These are phyloP conservation scores for Meandrina meandrites DNA, from an alignment of 92 coral and sea anemone genomes.

Conservation along the genomic window DNA sequence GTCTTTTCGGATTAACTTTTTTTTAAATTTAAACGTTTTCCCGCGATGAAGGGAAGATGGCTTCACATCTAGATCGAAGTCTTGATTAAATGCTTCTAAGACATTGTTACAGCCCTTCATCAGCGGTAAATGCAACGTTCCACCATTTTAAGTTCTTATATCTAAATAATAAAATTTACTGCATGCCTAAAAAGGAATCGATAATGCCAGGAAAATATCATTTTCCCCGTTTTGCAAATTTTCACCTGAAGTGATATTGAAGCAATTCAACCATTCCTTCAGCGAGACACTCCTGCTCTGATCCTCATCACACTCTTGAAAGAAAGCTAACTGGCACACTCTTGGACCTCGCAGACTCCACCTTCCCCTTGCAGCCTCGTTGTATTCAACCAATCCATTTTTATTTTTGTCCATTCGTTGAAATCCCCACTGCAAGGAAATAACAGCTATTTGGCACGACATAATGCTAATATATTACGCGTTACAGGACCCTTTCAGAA, in stretches of 20 bases:
- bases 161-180: too few species aligned
- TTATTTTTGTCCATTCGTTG: conserved; percentile 1
- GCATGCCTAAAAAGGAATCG: too few species aligned
- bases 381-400: neutral
- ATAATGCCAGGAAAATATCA: too few species aligned
- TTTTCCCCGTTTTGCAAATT: too few species aligned
- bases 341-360: conserved; percentile 12
- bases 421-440: conserved; percentile 6
- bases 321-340: conserved; percentile 6
- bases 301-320: conserved; percentile 12
- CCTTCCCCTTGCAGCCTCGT: neutral
- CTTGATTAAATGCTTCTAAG: neutral
- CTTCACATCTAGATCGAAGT: too few species aligned
- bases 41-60: too few species aligned
- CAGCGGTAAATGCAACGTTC: too few species aligned
- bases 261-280: conserved; percentile 19
- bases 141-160: too few species aligned
- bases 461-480: too few species aligned
- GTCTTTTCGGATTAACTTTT: too few species aligned
- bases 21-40: too few species aligned
- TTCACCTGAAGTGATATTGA: neutral
- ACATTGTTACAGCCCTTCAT: too few species aligned
- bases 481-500: neutral
- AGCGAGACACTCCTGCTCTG: neutral
- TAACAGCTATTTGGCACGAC: neutral